Evolutionary conservation across 2,797 vertebrate genomes (phyloP), one percentile per base, ranked within the genome.

Genomic region (Rhinatrema bivittatum): DNA sequence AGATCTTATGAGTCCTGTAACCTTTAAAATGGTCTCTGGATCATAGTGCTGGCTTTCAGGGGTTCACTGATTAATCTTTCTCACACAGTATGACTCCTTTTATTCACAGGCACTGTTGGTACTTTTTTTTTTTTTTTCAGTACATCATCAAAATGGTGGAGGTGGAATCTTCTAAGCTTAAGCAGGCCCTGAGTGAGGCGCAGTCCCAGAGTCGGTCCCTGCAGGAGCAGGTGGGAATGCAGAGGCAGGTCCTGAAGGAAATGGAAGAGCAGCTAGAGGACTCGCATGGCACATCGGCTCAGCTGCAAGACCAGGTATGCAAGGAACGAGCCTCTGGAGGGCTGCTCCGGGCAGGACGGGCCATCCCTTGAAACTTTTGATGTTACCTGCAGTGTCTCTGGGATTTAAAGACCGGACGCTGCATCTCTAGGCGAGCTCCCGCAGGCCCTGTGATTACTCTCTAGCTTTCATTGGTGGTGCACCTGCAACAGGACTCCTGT

Each of bases 201-300:
- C 89, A 94, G 77, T 51, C 60, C 46, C 87, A 74, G 58, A 93
- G 85, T 63, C 72, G 71, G 31, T 74, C 81, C 53, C 79, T 97
- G 46, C 89, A 93, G 76, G 91, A 97, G 66, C 92, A 95, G 70
- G 84, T 97, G 42, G 72, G 62, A 1, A 78, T 87, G 53, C 93
- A 97, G 76, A 74, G 82, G 32, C 87, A 89, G 57, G 85, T 89
- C 56, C 73, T 96, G 34, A 64, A 86, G 25, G 91, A 96, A 65
- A 86, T 94, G 50, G 87, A 96, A 53, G 85, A 84, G 21, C 92
- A 96, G 69, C 86, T 98, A 16, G 90, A 91, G 37, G 86, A 70
- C 21, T 91, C 91, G 0, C 87, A 94, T 42, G 85, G 90, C 61
- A 87, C 62, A 1, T 83, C 74, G 2, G 40, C 80, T 1, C 87